Percentiles rank a stretch among this genome's conserved stretches.
These are phyloP conservation scores for Microtus montanus DNA, from an alignment of 2,113 vertebrate species.

Conservation along the genomic window DNA sequence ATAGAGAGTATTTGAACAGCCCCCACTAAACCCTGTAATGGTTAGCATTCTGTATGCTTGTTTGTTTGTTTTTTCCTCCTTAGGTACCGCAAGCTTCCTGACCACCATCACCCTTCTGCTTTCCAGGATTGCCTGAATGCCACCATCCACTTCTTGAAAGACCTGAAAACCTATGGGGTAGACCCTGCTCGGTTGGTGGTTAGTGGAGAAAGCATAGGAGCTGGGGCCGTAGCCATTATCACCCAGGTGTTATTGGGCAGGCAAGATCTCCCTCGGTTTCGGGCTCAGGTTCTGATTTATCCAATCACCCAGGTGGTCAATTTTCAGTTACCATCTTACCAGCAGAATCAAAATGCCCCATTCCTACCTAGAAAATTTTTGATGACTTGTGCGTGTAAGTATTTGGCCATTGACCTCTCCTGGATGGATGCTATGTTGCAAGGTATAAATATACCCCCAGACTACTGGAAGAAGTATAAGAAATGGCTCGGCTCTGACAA, in stretches of 20 bases:
- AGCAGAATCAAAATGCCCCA: background rate
- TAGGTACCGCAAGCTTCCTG: conserved; percentile 84
- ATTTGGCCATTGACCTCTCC: conserved; percentile 78
- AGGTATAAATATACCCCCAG: conserved; percentile 80
- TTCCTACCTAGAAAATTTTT: background rate
- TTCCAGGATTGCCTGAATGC: conserved; percentile 86
- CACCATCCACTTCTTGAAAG: conserved; percentile 86
- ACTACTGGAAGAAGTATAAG: conserved; percentile 79
- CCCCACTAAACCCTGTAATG: no score
- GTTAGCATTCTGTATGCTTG: rapidly evolving
- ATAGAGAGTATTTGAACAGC: background rate
- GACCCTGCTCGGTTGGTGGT: background rate
- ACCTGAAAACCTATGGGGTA: conserved; percentile 83
- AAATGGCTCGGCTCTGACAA: conserved; percentile 74
- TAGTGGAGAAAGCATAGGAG: background rate
- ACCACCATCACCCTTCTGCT: conserved; percentile 83
- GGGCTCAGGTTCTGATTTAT: conserved; percentile 86
- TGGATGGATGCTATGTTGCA: conserved; percentile 59
- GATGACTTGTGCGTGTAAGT: conserved; percentile 79
- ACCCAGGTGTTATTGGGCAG: conserved; percentile 85
- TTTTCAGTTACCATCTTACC: background rate
- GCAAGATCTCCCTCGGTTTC: conserved; percentile 83
- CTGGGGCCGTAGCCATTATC: conserved; percentile 49
- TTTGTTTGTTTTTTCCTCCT: background rate
- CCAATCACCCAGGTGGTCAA: rapidly evolving